Evolutionary conservation across 2,113 vertebrate species (phyloP).

Genomic region (Kryptolebias marmoratus): DNA sequence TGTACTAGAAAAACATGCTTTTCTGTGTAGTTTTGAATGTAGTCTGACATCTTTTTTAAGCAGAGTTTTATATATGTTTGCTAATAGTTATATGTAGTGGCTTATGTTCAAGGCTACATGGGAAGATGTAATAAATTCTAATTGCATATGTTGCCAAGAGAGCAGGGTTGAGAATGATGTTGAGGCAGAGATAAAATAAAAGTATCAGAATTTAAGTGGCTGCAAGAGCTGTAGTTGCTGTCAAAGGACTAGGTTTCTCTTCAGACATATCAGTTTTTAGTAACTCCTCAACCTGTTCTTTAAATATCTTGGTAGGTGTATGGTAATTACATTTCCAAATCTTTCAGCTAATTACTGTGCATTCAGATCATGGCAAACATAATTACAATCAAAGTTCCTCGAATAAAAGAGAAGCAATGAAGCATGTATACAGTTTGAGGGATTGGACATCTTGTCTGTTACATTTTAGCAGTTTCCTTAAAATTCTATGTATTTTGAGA

Average conservation of each 20-base stretch:
- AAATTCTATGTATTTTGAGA: not conserved
- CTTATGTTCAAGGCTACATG: slow-evolving; percentile 61
- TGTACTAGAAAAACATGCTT: no score
- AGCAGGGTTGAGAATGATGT: slow-evolving; percentile 8
- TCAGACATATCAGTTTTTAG: slow-evolving; percentile 27
- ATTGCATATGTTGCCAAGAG: slow-evolving; percentile 25
- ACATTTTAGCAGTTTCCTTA: not conserved
- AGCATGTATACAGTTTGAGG: slow-evolving; percentile 8
- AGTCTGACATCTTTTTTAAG: no score
- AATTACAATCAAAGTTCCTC: slow-evolving; percentile 43
- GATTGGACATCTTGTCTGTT: slow-evolving; percentile 1
- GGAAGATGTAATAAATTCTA: slow-evolving; percentile 51
- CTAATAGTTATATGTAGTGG: no score
- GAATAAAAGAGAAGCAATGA: slow-evolving; percentile 12
- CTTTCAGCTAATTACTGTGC: slow-evolving; percentile 56
- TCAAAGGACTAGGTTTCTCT: slow-evolving; percentile 21
- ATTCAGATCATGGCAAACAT: slow-evolving; percentile 43
- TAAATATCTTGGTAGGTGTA: slow-evolving; percentile 32
- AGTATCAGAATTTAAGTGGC: slow-evolving; percentile 37
- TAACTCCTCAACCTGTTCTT: slow-evolving; percentile 47
- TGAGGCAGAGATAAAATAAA: slow-evolving; percentile 30
- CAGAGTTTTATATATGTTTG: no score
- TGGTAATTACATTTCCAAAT: slow-evolving; percentile 49
- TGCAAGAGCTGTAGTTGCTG: slow-evolving; percentile 15
- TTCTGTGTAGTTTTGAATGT: no score